A percentile compares a stretch with the other conserved stretches of the same genome.
These are phyloP conservation scores for Agonopterix heracliana DNA, from an alignment of 2,888 invertebrate species.

Conservation along the genomic window DNA sequence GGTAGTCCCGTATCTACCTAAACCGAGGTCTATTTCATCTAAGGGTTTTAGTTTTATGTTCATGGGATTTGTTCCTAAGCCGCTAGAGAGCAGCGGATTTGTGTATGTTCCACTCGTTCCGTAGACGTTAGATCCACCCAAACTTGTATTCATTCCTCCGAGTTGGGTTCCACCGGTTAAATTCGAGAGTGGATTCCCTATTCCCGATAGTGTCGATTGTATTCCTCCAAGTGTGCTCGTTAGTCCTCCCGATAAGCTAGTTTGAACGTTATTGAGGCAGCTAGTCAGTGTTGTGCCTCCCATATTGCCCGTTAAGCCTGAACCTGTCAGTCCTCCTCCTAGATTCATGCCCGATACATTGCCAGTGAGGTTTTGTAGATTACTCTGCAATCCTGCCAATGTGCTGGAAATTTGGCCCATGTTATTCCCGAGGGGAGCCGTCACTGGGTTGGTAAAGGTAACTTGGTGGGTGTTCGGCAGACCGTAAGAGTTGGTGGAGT, in stretches of 20 bases:
- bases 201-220: slow-evolving; percentile 58
- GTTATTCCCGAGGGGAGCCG: slow-evolving; percentile 67
- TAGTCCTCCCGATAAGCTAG: slow-evolving; percentile 59
- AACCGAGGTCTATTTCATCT: slow-evolving; percentile 82
- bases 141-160: slow-evolving; percentile 57
- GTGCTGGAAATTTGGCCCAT: slow-evolving; percentile 70
- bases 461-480: slow-evolving; percentile 70
- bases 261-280: slow-evolving; percentile 63
- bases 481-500: slow-evolving; percentile 62
- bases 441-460: slow-evolving; percentile 69
- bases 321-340: slow-evolving; percentile 51
- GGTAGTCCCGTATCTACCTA: slow-evolving; percentile 73
- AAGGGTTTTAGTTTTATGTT: slow-evolving; percentile 82
- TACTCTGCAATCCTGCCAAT: slow-evolving; percentile 65
- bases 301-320: slow-evolving; percentile 64
- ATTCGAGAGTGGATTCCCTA: slow-evolving; percentile 60
- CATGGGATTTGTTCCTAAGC: slow-evolving; percentile 76
- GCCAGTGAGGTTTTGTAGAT: slow-evolving; percentile 62
- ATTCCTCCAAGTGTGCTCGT: slow-evolving; percentile 60
- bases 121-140: slow-evolving; percentile 52
- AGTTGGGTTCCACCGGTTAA: slow-evolving; percentile 60
- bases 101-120: slow-evolving; percentile 77
- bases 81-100: slow-evolving; percentile 78
- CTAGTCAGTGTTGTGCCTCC: slow-evolving; percentile 63
- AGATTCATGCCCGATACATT: slow-evolving; percentile 63